A percentile compares a stretch with the other conserved stretches of the same genome.
phyloP scores from a whole-genome alignment of 2,797 vertebrate species.

The Spinus olivaceus region DNA sequence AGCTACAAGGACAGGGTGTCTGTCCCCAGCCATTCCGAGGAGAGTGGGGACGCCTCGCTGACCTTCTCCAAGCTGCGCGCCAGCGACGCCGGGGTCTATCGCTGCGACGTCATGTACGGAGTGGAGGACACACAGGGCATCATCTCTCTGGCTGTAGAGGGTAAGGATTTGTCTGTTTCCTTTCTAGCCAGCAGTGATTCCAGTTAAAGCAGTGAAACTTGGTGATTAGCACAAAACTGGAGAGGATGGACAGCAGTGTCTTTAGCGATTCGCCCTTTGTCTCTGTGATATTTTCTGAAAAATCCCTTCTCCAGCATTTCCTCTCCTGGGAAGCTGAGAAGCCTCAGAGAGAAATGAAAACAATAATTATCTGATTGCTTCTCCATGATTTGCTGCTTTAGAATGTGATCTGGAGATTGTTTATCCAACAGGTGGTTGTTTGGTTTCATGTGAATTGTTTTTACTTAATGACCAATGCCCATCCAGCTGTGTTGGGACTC shows the following conservation, averaged over 20 bases:
- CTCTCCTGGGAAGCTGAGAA: too few species aligned
- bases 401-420: too few species aligned
- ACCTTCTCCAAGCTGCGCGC: constrained; percentile 89
- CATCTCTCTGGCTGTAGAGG: constrained; percentile 84
- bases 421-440: too few species aligned
- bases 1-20: constrained; percentile 89
- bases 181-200: not conserved
- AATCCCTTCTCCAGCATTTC: too few species aligned
- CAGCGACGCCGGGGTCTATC: constrained; percentile 93
- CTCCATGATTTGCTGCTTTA: too few species aligned
- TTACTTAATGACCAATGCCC: too few species aligned
- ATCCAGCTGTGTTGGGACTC: too few species aligned
- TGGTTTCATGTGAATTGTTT: too few species aligned
- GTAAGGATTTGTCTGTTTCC: constrained; percentile 71
- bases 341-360: too few species aligned
- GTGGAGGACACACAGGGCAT: constrained; percentile 91
- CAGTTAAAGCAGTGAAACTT: not conserved
- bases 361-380: too few species aligned
- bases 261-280: not conserved
- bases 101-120: constrained; percentile 93
- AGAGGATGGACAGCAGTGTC: accelerated
- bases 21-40: constrained; percentile 87
- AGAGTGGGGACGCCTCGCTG: constrained; percentile 88
- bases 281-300: too few species aligned
- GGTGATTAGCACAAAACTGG: not conserved